These are phyloP conservation scores for Imbricaverruca yamaguchii DNA, from an alignment of 2,888 invertebrate genomes.

Conservation along the genomic window DNA sequence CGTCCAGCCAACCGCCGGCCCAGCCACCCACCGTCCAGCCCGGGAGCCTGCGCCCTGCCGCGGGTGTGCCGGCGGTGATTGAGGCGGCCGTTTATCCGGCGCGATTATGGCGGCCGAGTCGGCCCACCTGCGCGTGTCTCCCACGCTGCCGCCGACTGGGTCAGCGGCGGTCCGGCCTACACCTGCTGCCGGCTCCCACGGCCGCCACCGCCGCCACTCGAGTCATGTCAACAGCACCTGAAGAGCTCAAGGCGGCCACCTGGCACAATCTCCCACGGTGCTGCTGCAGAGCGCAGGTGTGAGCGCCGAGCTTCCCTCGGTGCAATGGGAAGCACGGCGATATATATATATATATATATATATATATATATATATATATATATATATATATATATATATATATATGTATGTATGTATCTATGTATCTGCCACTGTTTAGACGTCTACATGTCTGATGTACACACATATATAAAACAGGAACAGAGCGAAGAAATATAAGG, in stretches of 20 bases:
- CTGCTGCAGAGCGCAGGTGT: neutral
- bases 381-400: no score
- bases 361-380: no score
- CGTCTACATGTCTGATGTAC: no score
- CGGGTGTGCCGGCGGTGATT: neutral
- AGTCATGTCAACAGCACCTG: no score
- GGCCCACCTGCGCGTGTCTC: neutral
- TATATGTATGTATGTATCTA: no score
- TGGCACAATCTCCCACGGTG: slow-evolving; percentile 7
- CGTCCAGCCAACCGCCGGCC: neutral
- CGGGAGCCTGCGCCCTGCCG: neutral
- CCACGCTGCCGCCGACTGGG: neutral
- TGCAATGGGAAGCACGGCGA: no score
- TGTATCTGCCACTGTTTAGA: no score
- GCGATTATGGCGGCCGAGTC: neutral
- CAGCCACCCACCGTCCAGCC: neutral
- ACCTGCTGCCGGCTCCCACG: slow-evolving; percentile 12
- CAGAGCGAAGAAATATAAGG: no score
- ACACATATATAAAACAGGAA: no score
- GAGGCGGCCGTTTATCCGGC: neutral
- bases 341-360: no score
- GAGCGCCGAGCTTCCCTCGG: neutral
- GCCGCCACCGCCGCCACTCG: neutral
- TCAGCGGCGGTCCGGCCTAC: neutral
- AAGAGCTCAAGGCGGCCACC: neutral